Evolutionary conservation across 2,888 invertebrate genomes (phyloP), one percentile per base, ranked within the genome.

Genomic region (Cyaniris semiargus): DNA sequence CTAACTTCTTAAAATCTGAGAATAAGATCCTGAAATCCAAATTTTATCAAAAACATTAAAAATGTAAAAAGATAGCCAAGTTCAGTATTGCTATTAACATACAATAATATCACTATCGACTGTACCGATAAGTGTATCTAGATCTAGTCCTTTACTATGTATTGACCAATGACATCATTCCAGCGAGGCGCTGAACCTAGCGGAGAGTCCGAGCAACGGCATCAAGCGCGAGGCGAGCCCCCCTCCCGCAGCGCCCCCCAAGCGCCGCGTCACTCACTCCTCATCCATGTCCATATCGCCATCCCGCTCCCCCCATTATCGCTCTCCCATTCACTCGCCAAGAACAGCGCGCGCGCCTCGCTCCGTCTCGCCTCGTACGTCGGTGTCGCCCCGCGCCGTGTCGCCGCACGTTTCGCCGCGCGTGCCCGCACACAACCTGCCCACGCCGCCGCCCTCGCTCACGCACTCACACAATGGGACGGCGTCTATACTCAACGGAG

Each of bases 101-200:
- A n/a, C 1, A 8, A 38, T 38, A 8, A 48, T 15, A 48, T 15
- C 15, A 3, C 13, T 48, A 48, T 4, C 48, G 15, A 8, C 3
- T 48, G 15, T n/a, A 56, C 21, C 56, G 5, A 56, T 21, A 56
- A 56, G 2, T 21, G 56, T 5, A 4, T 7, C 56, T 10, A 44
- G 44, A 44, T 13, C 44, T n/a, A n/a, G n/a, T n/a, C n/a, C n/a
- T n/a, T 3, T 15, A 10, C 15, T 48, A 48, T 48, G 3, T 48
- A 48, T 48, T 15, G 48, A 48, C 48, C 48, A 13, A 18, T 53
- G 13, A 53, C 27, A 5, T 38, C 21, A 27, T 78, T 79, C 75
- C 91, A 96, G 97, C 84, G 98, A 98, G 91, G 98, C 98, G 1
- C 94, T 98, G 77, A 98, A 98, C 91, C 95, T 98, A 60, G 95